phyloP scores from a whole-genome alignment of 2,888 invertebrate species.

The Pteria penguin region DNA sequence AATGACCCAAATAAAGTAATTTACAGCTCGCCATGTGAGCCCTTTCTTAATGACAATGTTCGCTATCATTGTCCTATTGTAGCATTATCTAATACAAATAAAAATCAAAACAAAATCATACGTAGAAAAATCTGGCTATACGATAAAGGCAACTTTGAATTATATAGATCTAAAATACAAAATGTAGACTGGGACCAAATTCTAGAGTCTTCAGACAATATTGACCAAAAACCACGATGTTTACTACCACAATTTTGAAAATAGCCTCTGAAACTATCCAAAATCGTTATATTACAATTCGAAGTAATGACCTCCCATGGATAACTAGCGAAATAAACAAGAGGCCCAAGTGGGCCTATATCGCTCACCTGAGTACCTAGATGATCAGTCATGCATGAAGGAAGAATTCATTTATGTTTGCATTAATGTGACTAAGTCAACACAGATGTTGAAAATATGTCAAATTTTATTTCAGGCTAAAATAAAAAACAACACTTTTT shows the following conservation, averaged over 20 bases:
- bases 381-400: too few species aligned
- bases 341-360: too few species aligned
- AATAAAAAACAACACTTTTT: too few species aligned
- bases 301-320: background rate
- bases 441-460: too few species aligned
- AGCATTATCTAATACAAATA: background rate
- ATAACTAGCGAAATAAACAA: background rate
- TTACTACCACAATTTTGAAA: background rate
- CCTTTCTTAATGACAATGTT: background rate
- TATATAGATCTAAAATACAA: background rate
- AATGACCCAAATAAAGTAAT: background rate
- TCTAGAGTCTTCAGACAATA: background rate
- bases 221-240: background rate
- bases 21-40: background rate
- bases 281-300: background rate
- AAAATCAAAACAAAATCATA: background rate
- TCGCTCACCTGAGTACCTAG: too few species aligned
- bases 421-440: too few species aligned
- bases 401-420: too few species aligned
- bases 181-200: background rate
- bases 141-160: background rate
- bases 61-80: conserved; percentile 6
- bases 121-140: conserved; percentile 14
- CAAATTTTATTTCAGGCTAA: too few species aligned
- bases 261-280: background rate